Percentiles rank a stretch among this genome's conserved stretches.
Conservation (phyloP, 2,888 invertebrate genomes). For the Lycocerus yunnanus region DNA sequence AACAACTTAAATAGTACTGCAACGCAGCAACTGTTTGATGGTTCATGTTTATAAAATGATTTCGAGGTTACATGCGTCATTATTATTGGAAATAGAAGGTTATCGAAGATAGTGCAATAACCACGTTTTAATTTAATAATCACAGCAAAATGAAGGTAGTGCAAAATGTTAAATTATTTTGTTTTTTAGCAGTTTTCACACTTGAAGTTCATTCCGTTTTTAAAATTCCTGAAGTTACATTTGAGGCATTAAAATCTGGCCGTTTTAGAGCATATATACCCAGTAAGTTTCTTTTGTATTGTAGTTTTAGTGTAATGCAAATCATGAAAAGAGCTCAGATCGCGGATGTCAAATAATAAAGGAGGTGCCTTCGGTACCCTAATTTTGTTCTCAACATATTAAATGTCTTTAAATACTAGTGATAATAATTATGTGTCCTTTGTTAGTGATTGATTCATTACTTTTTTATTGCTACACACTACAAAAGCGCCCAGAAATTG, state of each 20-base stretch:
- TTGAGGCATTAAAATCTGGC: slow-evolving; percentile 58
- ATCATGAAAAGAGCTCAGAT: too few relatives aligned
- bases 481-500: too few relatives aligned
- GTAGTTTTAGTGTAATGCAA: background rate
- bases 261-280: slow-evolving; percentile 61
- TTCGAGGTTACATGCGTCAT: background rate
- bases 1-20: too few relatives aligned
- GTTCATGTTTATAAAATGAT: background rate
- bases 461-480: too few relatives aligned
- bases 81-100: background rate
- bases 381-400: too few relatives aligned
- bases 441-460: too few relatives aligned
- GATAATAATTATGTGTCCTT: too few relatives aligned
- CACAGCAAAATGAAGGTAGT: background rate
- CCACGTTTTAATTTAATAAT: background rate
- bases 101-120: slow-evolving; percentile 5
- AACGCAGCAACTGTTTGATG: background rate
- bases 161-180: background rate
- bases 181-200: background rate
- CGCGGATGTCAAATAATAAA: too few relatives aligned
- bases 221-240: slow-evolving; percentile 53
- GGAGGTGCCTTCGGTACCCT: too few relatives aligned
- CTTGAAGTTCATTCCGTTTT: background rate
- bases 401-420: too few relatives aligned
- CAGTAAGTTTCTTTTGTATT: slow-evolving; percentile 39